Evolutionary conservation across 2,888 invertebrate species (phyloP).

Genomic region (Coleophora flavipennella): DNA sequence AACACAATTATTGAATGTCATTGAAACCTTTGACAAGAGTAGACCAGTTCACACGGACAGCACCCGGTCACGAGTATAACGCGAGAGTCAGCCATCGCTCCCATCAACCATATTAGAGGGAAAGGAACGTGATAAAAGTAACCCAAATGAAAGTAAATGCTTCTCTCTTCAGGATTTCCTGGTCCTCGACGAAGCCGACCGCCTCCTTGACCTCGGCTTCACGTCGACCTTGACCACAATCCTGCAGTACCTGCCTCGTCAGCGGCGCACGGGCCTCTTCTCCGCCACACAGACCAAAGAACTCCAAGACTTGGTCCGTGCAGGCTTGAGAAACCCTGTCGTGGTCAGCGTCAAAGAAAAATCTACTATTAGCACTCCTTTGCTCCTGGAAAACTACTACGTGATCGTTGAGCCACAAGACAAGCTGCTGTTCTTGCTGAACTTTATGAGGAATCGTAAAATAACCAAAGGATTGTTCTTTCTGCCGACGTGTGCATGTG

Average conservation of each 20-base stretch:
- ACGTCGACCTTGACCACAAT: slow-evolving; percentile 88
- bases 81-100: no score
- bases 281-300: slow-evolving; percentile 99
- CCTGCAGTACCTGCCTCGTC: slow-evolving; percentile 90
- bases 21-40: no score
- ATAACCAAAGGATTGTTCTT: slow-evolving; percentile 81
- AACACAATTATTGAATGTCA: no score
- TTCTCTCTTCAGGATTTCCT: slow-evolving; percentile 81
- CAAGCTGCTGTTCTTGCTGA: slow-evolving; percentile 85
- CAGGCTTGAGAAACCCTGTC: slow-evolving; percentile 95
- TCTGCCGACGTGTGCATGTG: slow-evolving; percentile 95
- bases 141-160: no score
- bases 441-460: slow-evolving; percentile 79
- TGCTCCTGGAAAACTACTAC: slow-evolving; percentile 84
- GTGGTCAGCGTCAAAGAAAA: slow-evolving; percentile 92
- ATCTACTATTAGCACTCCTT: slow-evolving; percentile 80
- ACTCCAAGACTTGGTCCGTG: slow-evolving; percentile 90
- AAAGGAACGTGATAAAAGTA: no score
- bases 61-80: no score
- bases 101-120: no score
- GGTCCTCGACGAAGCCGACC: slow-evolving; percentile 97
- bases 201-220: slow-evolving; percentile 94
- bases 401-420: slow-evolving; percentile 82
- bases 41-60: no score
- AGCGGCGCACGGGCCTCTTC: slow-evolving; percentile 96